Evolutionary conservation across 2,888 invertebrate genomes (phyloP).

Genomic region (Acanthosepion pharaonis): DNA sequence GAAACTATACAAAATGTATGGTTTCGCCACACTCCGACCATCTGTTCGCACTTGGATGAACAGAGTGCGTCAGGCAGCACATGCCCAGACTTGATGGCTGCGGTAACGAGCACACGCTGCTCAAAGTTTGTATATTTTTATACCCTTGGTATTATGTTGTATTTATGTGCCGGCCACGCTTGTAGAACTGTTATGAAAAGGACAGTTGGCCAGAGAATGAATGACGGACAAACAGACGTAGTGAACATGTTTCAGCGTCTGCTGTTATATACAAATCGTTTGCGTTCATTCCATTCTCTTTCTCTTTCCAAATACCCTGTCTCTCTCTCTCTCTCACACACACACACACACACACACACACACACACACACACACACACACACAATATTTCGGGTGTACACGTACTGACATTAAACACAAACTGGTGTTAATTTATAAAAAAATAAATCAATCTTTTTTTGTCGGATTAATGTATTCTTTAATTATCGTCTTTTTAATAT

Average conservation of each 20-base stretch:
- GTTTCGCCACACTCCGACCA: background rate
- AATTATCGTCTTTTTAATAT: too few relatives aligned
- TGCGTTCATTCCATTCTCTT: too few relatives aligned
- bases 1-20: background rate
- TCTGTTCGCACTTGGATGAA: conserved; percentile 16
- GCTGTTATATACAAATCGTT: background rate
- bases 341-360: too few relatives aligned
- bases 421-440: too few relatives aligned
- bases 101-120: background rate
- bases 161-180: too few relatives aligned
- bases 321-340: too few relatives aligned
- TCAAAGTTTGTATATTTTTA: background rate
- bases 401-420: too few relatives aligned
- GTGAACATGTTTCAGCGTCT: background rate
- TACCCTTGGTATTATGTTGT: background rate
- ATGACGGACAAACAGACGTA: background rate
- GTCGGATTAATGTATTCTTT: too few relatives aligned
- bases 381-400: too few relatives aligned
- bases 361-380: too few relatives aligned
- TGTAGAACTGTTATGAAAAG: background rate
- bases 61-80: background rate
- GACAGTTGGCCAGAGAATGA: background rate
- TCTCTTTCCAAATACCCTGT: too few relatives aligned
- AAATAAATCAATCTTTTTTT: too few relatives aligned
- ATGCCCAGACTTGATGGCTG: background rate